Evolutionary conservation across 2,113 vertebrate species (phyloP).

Genomic region (Malurus elegans): DNA sequence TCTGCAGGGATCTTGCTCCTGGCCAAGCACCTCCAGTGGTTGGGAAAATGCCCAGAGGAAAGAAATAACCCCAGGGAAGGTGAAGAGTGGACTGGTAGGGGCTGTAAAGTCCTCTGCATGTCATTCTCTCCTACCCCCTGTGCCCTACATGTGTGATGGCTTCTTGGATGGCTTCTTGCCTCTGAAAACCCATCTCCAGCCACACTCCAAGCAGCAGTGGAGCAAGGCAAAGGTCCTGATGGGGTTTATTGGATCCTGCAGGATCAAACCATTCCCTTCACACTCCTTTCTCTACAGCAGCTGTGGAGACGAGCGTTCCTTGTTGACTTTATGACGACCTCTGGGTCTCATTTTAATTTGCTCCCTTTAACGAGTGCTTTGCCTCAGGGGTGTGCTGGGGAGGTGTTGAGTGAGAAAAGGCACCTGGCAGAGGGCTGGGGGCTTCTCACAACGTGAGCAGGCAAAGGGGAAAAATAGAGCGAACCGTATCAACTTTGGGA

Average conservation of each 20-base stretch:
- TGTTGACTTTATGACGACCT: background rate
- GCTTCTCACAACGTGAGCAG: background rate
- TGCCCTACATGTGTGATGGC: background rate
- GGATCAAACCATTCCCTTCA: background rate
- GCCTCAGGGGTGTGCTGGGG: background rate
- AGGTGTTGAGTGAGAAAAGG: background rate
- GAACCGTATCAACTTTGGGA: background rate
- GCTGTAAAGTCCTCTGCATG: background rate
- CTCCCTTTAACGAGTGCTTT: background rate
- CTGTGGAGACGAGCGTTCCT: fast-evolving
- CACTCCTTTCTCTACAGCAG: background rate
- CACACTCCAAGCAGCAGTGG: background rate
- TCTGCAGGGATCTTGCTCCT: background rate
- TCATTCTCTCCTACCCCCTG: background rate
- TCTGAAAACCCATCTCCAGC: background rate
- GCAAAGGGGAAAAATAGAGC: background rate
- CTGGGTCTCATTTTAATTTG: constrained; percentile 27
- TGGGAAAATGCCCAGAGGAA: background rate
- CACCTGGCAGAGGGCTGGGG: background rate
- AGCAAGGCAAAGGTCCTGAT: background rate
- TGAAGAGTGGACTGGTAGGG: background rate
- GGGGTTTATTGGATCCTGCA: background rate
- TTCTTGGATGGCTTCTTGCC: background rate
- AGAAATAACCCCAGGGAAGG: background rate
- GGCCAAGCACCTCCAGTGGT: fast-evolving